A percentile compares a stretch with the other conserved stretches of the same genome.
These are phyloP conservation scores for Sebastes steindachneri DNA, from an alignment of 2,797 vertebrate genomes.

Conservation along the genomic window DNA sequence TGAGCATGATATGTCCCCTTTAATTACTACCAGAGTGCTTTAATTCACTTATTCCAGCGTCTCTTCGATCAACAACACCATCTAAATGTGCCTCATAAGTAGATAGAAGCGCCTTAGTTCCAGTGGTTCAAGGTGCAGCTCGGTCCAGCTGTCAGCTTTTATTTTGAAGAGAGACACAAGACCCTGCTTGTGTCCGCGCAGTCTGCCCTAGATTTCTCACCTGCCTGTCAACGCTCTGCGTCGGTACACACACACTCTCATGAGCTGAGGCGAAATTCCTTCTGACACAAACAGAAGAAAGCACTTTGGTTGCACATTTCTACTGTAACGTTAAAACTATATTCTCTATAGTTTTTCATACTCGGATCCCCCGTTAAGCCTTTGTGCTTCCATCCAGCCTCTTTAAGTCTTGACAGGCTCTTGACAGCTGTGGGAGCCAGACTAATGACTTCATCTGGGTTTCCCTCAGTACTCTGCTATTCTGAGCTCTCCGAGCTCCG, in stretches of 20 bases:
- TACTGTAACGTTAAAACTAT: not conserved
- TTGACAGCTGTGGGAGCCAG: conserved; percentile 63
- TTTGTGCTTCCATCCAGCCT: not conserved
- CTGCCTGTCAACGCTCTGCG: conserved; percentile 56
- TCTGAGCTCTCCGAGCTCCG: conserved; percentile 38
- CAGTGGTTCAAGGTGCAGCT: not conserved
- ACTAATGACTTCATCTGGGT: conserved; percentile 69
- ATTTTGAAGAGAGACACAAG: conserved; percentile 59
- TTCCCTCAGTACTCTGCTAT: conserved; percentile 55
- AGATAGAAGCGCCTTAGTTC: not conserved
- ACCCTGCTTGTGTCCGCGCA: conserved; percentile 55
- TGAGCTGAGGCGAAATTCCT: conserved; percentile 40
- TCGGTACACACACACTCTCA: not conserved
- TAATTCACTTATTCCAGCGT: not conserved
- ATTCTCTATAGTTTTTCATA: not conserved
- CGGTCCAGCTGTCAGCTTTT: conserved; percentile 40
- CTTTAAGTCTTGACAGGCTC: conserved; percentile 25
- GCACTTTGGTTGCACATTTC: not conserved
- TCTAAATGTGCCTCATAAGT: not conserved
- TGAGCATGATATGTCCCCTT: no score
- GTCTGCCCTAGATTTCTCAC: conserved; percentile 67
- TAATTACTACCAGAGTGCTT: not conserved
- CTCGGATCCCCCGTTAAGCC: conserved; percentile 8
- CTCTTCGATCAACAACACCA: not conserved
- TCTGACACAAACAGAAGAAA: not conserved